Base-by-base conservation (phyloP, 2,797 vertebrate genomes). In the Emys orbicularis region DNA sequence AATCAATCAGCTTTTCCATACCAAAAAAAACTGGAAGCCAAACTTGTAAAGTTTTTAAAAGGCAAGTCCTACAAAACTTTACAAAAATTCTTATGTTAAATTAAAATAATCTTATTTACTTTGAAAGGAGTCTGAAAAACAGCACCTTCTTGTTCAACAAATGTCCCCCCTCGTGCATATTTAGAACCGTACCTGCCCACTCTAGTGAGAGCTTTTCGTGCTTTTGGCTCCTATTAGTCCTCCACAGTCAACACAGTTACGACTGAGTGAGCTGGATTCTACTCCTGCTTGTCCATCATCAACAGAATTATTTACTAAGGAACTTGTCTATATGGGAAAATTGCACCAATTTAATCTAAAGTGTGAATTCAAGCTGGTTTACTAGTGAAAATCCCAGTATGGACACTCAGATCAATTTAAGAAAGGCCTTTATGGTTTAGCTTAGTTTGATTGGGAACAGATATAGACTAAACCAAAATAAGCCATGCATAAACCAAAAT, bases 401-500 rank as follows among this genome's bases (percentile, higher is more conserved):
- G 86, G 94, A 94, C 72, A 2, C 49, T 74, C 90, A 86, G 31
- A 95, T 92, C 74, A 94, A 90, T 93, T 88, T 0, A 0, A 92
- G 96, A 96, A 87, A 59, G 21, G 65, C 52, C 2, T 41, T 88
- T 94, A 94, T 80, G 94, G 93, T 95, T 85, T 86, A 90, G 74
- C 86, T 79, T 77, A 1, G 94, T 94, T 90, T 94, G 44, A 91
- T 92, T 96, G 93, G 95, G 72, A 96, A 96, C 94, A 94, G 92
- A 94, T 96, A 94, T 96, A 96, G 89, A 83, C 86, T 87, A 59
- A 94, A 94, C 90, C 57, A 90, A 97, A 96, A 96, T 80, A 97
- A 96, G 95, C 88, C 53, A 9, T 61, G 86, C 90, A 80, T 88
- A 92, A 96, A 94, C 96, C 79, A 95, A 94, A 96, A 97, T 95